Base-by-base conservation (phyloP, 2,113 vertebrate genomes). In the Corythaeola cristata region DNA sequence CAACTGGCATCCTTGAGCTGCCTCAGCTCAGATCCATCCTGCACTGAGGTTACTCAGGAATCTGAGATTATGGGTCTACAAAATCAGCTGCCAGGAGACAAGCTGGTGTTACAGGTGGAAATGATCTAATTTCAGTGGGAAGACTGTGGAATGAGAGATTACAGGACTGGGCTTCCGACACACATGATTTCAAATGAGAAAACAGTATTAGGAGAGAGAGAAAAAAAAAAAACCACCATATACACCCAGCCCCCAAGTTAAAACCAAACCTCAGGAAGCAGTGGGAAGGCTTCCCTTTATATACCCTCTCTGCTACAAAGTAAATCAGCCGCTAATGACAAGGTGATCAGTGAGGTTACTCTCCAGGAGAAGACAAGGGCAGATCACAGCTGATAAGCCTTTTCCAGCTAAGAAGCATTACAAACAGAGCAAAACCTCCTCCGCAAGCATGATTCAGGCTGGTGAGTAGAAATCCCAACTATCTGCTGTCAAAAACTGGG, bases 41-140 rank as follows among this genome's bases (percentile, higher is more conserved):
- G 58, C 11, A 6, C 32, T 33, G 62, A 69, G 67, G 45, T 67
- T 94, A 55, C 86, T 72, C 32, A 19, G 66, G 50, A 72, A 44
- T 68, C 85, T 39, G 53, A 73, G 81, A 85, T 77, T 47, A 60
- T 12, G 27, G 67, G 62, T 56, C 64, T 71, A 21, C 5, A 59
- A 81, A 68, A 47, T 56, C 56, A 75, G 67, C 85, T 91, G 80
- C 58, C 76, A 85, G 55, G 59, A 67, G 53, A 55, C 37, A 55
- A 35, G 14, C 41, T 85, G 80, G 30, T 88, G 26, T 49, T 89
- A 67, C 35, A 69, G 69, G 66, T 62, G 80, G 77, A 81, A 85
- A 82, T 55, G 69, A 85, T 75, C 58, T 95, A 30, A 91, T 59
- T 92, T 82, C 90, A 87, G 84, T 88, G 84, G 84, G 77, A 96